Base-by-base conservation (phyloP, 2,888 invertebrate genomes). In the Nomada flava region DNA sequence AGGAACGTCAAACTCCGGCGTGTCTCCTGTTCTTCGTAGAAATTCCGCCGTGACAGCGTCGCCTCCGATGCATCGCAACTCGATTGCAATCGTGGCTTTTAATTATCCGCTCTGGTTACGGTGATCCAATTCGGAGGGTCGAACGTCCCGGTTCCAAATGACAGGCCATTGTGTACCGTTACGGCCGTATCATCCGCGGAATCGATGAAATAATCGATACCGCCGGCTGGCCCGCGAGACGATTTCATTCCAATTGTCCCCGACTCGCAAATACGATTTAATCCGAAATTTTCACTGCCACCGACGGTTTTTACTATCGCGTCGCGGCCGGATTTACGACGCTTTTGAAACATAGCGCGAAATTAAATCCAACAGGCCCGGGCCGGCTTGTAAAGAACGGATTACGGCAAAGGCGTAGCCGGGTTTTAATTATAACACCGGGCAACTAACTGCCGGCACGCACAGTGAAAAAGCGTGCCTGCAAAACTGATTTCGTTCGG, bases 61-160 rank as follows among this genome's bases (percentile, higher is more conserved):
- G 69, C 29, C 59, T 44, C 70, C 68, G 53, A 53, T 82, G 83
- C 72, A 78, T 82, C 80, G 77, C 76, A 77, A 86, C 79, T 77
- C 86, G 84, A 84, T 81, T 72, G 76, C 79, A 80, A 82, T 65
- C 85, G 83, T 76, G 71, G 86, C 82, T 86, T 87, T 88, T 88
- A 88, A 88, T 89, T 87, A 87, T 84, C 82, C 84, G 85, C 79
- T 79, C 84, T 82, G 87, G 75, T 89, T 88, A 84, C 84, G 76
- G 59, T 62, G 62, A 82, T 77, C 62, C 72, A 72, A 72, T 72
- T 75, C 72, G 68, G 59, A 75, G 65, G 53, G 60, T 36, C 13
- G 26, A 63, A 23, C 53, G 79, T 55, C 26, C 76, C 70, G 63
- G 20, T 68, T 82, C 50, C 29, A 55, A 82, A 57, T 59, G 62